Evolutionary conservation across 2,797 vertebrate genomes (phyloP).

Genomic region (Sebastes steindachneri): DNA sequence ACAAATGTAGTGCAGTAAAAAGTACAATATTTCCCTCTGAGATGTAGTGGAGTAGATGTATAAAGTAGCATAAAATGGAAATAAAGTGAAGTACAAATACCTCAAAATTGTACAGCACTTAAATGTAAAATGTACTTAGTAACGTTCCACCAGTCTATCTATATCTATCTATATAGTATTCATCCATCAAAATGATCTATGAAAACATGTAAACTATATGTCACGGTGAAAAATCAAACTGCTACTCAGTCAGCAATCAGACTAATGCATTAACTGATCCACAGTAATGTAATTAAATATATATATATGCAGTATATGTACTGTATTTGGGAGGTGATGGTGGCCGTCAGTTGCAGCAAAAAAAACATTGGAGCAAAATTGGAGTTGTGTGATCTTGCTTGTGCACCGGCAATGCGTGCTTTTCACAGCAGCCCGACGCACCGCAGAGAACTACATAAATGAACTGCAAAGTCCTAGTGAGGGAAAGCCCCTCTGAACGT

Average conservation of each 20-base stretch:
- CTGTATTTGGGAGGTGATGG: not conserved
- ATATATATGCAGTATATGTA: no score
- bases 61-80: no score
- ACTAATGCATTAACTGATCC: not conserved
- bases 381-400: conserved; percentile 48
- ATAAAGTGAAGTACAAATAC: no score
- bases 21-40: no score
- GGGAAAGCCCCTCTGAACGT: conserved; percentile 55
- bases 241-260: not conserved
- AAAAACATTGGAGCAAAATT: conserved; percentile 29
- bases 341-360: not conserved
- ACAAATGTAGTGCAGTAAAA: no score
- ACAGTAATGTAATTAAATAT: not conserved
- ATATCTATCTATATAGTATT: no score
- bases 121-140: no score
- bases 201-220: not conserved
- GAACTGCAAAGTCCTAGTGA: conserved; percentile 62
- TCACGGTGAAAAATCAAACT: not conserved
- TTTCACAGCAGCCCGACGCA: conserved; percentile 34
- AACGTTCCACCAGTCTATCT: no score
- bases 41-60: no score
- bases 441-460: conserved; percentile 57
- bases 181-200: not conserved
- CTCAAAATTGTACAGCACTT: no score
- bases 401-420: conserved; percentile 43